Evolutionary conservation across 2,113 vertebrate genomes (phyloP).

Genomic region (Illadopsis cleaveri): DNA sequence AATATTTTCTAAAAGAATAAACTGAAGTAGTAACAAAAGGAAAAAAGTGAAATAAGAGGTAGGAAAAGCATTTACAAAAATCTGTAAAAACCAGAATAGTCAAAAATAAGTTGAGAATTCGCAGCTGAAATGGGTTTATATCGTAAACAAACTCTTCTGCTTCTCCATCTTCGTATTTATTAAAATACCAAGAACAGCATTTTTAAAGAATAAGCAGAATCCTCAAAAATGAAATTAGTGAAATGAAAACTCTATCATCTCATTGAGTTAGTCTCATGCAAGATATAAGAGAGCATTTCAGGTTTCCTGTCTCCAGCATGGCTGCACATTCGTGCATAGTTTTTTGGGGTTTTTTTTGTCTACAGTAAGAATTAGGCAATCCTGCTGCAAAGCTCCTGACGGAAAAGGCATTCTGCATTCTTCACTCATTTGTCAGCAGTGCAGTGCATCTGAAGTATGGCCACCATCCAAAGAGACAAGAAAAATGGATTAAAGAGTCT

Average conservation of each 20-base stretch:
- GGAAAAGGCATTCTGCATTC: background rate
- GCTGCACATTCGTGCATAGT: background rate
- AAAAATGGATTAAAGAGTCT: background rate
- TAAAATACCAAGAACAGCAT: background rate
- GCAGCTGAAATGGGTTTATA: background rate
- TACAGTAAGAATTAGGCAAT: background rate
- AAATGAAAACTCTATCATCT: background rate
- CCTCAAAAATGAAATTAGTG: background rate
- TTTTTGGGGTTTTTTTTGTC: background rate
- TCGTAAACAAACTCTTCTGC: background rate
- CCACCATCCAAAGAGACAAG: background rate
- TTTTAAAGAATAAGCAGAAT: background rate
- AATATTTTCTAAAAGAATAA: background rate
- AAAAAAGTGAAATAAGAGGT: background rate
- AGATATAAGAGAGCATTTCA: background rate
- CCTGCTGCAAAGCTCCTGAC: background rate
- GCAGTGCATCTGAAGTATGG: background rate
- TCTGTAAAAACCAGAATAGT: background rate
- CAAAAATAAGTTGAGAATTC: background rate
- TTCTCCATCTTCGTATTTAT: background rate
- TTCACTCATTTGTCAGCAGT: background rate
- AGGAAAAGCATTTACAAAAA: background rate
- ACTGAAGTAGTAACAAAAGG: background rate
- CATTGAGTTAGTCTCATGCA: background rate
- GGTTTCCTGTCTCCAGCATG: background rate